A percentile compares a stretch with the other conserved stretches of the same genome.
These are phyloP conservation scores for Zonotrichia albicollis DNA, from an alignment of 2,797 vertebrate species.

Conservation along the genomic window DNA sequence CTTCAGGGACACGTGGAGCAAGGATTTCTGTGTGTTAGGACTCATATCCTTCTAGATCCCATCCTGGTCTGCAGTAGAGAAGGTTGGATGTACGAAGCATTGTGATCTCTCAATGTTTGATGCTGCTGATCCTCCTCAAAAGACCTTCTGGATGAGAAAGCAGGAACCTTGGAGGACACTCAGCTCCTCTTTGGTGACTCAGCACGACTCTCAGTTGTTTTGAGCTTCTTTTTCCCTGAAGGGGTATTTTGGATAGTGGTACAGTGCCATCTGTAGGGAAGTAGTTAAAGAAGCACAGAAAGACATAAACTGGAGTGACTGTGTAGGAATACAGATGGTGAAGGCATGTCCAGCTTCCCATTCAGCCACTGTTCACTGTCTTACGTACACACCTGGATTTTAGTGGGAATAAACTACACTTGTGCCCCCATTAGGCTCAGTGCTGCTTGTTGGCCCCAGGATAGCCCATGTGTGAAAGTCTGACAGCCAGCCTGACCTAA, in stretches of 20 bases:
- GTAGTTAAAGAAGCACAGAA: slow-evolving; percentile 27
- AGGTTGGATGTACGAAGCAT: not conserved
- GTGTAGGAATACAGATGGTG: not conserved
- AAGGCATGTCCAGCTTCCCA: not conserved
- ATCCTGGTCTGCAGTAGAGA: not conserved
- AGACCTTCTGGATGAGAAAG: not conserved
- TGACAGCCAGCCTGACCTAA: not conserved
- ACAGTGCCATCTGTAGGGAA: slow-evolving; percentile 69
- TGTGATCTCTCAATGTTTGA: not conserved
- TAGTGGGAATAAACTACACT: not conserved
- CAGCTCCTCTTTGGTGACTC: not conserved
- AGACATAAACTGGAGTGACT: not conserved
- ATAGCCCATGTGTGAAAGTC: not conserved
- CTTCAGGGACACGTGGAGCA: not conserved
- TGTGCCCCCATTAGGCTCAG: accelerated
- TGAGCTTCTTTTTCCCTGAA: not conserved
- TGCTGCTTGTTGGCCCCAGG: not conserved
- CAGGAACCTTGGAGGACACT: not conserved
- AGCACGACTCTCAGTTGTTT: not conserved
- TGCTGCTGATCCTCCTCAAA: not conserved
- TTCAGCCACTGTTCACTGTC: not conserved
- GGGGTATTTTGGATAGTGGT: slow-evolving; percentile 37
- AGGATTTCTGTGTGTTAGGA: not conserved
- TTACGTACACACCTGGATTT: not conserved
- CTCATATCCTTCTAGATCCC: not conserved